Conservation (phyloP, 1,140 invertebrate genomes). For the Habropoda laboriosa region DNA sequence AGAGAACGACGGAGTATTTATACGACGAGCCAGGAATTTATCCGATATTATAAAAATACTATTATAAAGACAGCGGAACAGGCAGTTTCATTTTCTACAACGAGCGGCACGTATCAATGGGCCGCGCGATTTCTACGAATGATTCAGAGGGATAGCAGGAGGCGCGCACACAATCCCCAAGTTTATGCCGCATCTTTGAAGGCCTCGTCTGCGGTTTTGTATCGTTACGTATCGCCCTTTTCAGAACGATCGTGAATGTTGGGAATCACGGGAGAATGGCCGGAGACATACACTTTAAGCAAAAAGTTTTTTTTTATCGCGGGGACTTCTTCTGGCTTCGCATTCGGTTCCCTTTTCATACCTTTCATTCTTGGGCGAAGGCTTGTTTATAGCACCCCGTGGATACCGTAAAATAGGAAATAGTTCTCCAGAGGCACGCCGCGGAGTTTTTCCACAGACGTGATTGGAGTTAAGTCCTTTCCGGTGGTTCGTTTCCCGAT, state of each 20-base stretch:
- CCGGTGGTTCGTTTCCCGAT: slow-evolving; percentile 2
- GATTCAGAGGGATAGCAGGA: slow-evolving; percentile 33
- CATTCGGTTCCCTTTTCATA: slow-evolving; percentile 55
- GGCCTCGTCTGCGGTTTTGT: slow-evolving; percentile 28
- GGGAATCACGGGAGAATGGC: slow-evolving; percentile 44
- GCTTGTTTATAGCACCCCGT: slow-evolving; percentile 62
- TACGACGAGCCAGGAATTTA: background rate
- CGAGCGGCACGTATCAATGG: background rate
- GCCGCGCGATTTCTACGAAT: slow-evolving; percentile 30
- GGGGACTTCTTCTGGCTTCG: slow-evolving; percentile 19
- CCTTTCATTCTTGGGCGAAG: slow-evolving; percentile 31
- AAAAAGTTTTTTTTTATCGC: slow-evolving; percentile 62
- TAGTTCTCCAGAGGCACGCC: slow-evolving; percentile 51
- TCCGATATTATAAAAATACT: background rate
- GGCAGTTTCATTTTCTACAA: background rate
- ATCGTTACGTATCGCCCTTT: slow-evolving; percentile 17
- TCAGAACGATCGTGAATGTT: background rate
- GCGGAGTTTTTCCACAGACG: slow-evolving; percentile 51
- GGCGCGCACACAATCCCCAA: background rate
- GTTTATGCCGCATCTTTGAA: slow-evolving; percentile 45
- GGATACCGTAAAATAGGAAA: slow-evolving; percentile 65
- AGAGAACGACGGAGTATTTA: background rate
- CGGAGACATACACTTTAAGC: slow-evolving; percentile 44
- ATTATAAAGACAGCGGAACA: background rate
- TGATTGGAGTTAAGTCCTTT: slow-evolving; percentile 60